Conservation (phyloP, 2,888 invertebrate genomes). For the Melolontha melolontha region DNA sequence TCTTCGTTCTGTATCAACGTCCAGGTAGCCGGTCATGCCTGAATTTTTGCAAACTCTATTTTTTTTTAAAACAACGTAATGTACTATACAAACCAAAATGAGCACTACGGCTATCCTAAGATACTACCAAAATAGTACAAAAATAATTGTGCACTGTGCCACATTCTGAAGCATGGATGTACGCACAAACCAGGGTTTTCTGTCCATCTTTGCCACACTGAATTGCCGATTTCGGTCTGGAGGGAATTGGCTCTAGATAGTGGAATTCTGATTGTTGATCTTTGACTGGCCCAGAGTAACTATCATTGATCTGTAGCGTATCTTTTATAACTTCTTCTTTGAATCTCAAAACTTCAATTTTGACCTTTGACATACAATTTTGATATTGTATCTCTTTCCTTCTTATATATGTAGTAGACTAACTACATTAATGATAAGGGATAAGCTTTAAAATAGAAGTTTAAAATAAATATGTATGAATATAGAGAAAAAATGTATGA, state of each 20-base stretch:
- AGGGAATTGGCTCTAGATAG: background rate
- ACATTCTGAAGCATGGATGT: no score
- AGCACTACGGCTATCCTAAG: no score
- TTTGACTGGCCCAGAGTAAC: background rate
- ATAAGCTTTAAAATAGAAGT: no score
- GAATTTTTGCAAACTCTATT: conserved; percentile 3
- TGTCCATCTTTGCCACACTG: background rate
- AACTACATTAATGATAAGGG: no score
- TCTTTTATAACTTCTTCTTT: background rate
- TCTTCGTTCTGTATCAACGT: background rate
- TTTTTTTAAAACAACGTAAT: background rate
- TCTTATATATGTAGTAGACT: conserved; percentile 7
- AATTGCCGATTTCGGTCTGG: conserved; percentile 1
- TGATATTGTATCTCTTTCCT: conserved; percentile 9
- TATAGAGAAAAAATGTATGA: background rate
- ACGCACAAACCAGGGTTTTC: conserved; percentile 7
- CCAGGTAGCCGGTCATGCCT: conserved; percentile 1
- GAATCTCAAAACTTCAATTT: conserved; percentile 1
- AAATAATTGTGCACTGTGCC: no score
- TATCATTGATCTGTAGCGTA: background rate
- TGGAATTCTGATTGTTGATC: no score
- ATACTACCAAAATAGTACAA: no score
- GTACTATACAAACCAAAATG: no score
- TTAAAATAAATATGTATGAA: no score
- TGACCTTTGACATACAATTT: no score